Base-by-base conservation (phyloP, 1,140 invertebrate genomes). In the Macrocentrus cingulum region DNA sequence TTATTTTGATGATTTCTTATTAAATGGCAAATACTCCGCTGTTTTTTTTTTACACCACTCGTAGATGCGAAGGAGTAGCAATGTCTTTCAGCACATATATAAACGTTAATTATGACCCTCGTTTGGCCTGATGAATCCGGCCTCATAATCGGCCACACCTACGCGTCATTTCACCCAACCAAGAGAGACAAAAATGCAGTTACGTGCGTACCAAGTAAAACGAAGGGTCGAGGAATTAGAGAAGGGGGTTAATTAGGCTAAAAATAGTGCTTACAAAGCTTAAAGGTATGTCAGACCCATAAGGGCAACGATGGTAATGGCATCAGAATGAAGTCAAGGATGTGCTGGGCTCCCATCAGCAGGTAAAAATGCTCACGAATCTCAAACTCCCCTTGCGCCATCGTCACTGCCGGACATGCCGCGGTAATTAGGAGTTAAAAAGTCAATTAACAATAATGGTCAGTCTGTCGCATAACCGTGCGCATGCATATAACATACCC, bases 361-460 rank as follows among this genome's bases (percentile, higher is more conserved):
- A 39, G 36, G 36, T 39, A 15, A 39, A 39, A 15, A 39, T 8
- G 7, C 4, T 3, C 7, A 39, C 13, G 11, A n/a, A n/a, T 39
- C 36, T n/a, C 7, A 39, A 39, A 39, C 15, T 8, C 15, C 36
- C 36, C 11, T 15, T 7, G 29, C 36, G 13, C 36, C 7, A 13
- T 15, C 36, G 15, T 39, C 36, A 39, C 13, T 39, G 36, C 13
- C 13, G 36, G 36, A 39, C 36, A 39, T 39, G 36, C 36, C 36
- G 36, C 7, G 8, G 36, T 39, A 39, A 39, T 39, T 39, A 39
- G 36, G 8, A 39, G 36, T 39, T 39, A 39, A 39, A 39, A 39
- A 39, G 36, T 39, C 36, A 39, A 39, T 39, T 39, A 39, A 39
- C 36, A 39, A 39, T 39, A 39, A 39, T 8, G 8, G 36, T 39